Percentiles rank a stretch among this genome's conserved stretches.
These are phyloP conservation scores for Xerus rutilus DNA, from an alignment of 2,797 vertebrate species.

Conservation along the genomic window DNA sequence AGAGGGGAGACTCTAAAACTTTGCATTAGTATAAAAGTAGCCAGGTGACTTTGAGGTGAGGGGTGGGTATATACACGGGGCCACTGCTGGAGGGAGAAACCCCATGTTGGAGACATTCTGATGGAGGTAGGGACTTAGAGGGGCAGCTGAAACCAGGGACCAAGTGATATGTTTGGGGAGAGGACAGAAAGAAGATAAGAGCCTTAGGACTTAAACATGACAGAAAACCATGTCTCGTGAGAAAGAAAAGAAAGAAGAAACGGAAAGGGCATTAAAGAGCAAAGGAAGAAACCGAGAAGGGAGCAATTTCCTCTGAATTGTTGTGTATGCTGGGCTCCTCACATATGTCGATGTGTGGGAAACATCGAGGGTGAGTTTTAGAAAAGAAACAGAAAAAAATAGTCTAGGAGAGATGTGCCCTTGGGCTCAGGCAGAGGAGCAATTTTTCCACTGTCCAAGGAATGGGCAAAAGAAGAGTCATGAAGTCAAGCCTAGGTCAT, in stretches of 20 bases:
- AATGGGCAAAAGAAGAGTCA: neutral
- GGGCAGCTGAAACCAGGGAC: neutral
- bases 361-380: neutral
- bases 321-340: neutral
- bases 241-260: neutral
- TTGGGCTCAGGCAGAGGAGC: neutral
- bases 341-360: fast-evolving
- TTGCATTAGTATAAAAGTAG: neutral
- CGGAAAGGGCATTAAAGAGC: neutral
- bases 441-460: neutral
- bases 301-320: neutral
- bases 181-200: neutral
- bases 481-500: neutral
- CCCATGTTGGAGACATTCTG: neutral
- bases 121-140: neutral
- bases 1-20: neutral
- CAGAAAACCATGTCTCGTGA: neutral
- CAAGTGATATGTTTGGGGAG: neutral
- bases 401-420: too few species aligned
- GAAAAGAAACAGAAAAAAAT: neutral
- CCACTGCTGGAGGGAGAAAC: neutral
- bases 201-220: neutral
- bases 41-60: neutral
- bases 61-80: neutral
- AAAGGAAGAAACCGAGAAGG: neutral